phyloP scores from a whole-genome alignment of 2,113 vertebrate species.

The Peromyscus maniculatus region DNA sequence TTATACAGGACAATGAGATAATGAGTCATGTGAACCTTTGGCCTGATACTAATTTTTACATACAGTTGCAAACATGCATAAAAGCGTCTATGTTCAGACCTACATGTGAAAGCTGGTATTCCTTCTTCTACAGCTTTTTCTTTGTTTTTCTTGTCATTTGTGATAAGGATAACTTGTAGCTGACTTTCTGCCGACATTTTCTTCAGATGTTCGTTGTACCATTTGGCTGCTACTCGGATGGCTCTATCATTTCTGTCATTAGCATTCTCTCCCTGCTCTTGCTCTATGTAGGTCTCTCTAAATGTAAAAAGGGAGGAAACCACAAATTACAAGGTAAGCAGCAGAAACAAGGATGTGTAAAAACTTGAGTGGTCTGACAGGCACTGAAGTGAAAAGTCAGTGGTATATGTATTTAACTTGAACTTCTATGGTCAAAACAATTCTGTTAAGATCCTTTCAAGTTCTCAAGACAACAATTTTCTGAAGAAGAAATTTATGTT shows the following conservation, averaged over 20 bases:
- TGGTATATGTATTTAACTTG: not conserved
- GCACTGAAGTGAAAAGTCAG: not conserved
- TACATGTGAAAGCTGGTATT: slow-evolving; percentile 95
- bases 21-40: not conserved
- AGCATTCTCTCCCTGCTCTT: slow-evolving; percentile 93
- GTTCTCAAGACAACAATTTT: slow-evolving; percentile 26
- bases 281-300: slow-evolving; percentile 96
- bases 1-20: not conserved
- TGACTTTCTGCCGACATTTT: slow-evolving; percentile 82
- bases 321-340: not conserved
- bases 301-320: not conserved
- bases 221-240: slow-evolving; percentile 94
- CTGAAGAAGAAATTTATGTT: slow-evolving; percentile 33
- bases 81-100: slow-evolving; percentile 63
- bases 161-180: slow-evolving; percentile 94
- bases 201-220: slow-evolving; percentile 95
- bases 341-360: not conserved
- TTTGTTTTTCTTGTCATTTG: slow-evolving; percentile 95
- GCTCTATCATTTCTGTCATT: slow-evolving; percentile 98
- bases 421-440: not conserved
- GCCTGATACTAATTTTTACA: not conserved
- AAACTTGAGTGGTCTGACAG: not conserved
- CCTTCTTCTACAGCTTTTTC: slow-evolving; percentile 93
- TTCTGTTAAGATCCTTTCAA: not conserved
- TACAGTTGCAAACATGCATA: not conserved